Conservation (phyloP, 2,113 vertebrate species). For the Morone chrysops region DNA sequence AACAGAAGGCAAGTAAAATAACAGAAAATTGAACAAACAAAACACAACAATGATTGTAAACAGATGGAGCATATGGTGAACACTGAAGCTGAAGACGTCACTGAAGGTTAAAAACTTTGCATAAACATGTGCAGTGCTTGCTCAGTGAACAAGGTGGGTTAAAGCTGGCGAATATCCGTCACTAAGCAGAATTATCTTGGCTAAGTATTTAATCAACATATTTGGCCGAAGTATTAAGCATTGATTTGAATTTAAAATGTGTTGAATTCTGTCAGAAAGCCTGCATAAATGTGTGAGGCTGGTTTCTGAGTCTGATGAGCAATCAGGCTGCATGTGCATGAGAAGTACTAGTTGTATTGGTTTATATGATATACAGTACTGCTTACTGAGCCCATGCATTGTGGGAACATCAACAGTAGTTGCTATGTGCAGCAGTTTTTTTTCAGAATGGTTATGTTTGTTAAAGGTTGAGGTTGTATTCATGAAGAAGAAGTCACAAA, state of each 20-base stretch:
- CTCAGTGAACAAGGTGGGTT: slow-evolving; percentile 23
- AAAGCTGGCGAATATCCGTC: slow-evolving; percentile 41
- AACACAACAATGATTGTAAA: slow-evolving; percentile 12
- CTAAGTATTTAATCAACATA: slow-evolving; percentile 53
- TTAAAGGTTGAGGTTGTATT: not conserved
- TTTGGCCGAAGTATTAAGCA: slow-evolving; percentile 51
- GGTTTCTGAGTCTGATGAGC: slow-evolving; percentile 39
- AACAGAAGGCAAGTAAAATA: not conserved
- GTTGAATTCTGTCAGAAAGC: slow-evolving; percentile 36
- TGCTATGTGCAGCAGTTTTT: not conserved
- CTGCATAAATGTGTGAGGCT: slow-evolving; percentile 43
- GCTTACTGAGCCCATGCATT: not conserved
- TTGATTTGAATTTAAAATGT: slow-evolving; percentile 67
- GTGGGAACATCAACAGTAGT: not conserved
- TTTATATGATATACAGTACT: not conserved
- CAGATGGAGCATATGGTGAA: slow-evolving; percentile 9
- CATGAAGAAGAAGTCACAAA: not conserved
- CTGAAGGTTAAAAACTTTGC: slow-evolving; percentile 30
- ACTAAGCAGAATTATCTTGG: slow-evolving; percentile 37
- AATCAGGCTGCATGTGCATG: slow-evolving; percentile 17
- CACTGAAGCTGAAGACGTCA: slow-evolving; percentile 8
- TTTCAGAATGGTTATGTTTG: not conserved
- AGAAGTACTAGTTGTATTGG: not conserved
- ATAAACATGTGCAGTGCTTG: slow-evolving; percentile 19
- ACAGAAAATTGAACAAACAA: not conserved